Percentiles rank a stretch among this genome's conserved stretches.
These are phyloP conservation scores for Picus viridis DNA, from an alignment of 2,797 vertebrate genomes.

Conservation along the genomic window DNA sequence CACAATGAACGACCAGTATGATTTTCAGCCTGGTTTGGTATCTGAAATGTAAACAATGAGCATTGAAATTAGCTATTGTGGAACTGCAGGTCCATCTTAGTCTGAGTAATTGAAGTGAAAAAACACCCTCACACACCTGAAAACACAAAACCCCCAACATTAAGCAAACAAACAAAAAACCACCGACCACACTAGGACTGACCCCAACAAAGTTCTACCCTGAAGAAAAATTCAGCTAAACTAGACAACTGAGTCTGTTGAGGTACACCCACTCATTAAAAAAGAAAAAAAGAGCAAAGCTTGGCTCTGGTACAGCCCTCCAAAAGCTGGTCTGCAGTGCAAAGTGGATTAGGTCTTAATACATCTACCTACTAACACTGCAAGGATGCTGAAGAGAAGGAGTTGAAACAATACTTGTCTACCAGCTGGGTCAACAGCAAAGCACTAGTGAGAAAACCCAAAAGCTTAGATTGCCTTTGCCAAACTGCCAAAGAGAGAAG, in stretches of 20 bases:
- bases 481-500: neutral
- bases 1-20: neutral
- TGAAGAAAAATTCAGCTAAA: neutral
- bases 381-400: neutral
- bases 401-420: neutral
- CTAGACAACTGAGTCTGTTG: neutral
- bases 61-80: neutral
- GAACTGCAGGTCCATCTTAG: neutral
- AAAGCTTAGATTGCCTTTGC: neutral
- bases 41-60: neutral
- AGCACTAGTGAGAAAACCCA: neutral
- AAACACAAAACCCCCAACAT: too few species aligned
- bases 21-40: neutral
- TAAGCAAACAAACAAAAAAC: neutral
- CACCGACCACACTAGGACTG: fast-evolving
- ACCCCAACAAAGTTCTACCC: neutral
- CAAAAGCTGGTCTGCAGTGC: neutral
- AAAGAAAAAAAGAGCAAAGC: neutral
- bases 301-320: neutral
- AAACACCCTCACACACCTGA: too few species aligned
- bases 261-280: neutral
- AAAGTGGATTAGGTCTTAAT: neutral
- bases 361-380: neutral
- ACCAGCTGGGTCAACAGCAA: neutral
- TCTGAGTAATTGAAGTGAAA: neutral